Conservation (phyloP, 2,797 vertebrate genomes). For the Rhynchotus rufescens region DNA sequence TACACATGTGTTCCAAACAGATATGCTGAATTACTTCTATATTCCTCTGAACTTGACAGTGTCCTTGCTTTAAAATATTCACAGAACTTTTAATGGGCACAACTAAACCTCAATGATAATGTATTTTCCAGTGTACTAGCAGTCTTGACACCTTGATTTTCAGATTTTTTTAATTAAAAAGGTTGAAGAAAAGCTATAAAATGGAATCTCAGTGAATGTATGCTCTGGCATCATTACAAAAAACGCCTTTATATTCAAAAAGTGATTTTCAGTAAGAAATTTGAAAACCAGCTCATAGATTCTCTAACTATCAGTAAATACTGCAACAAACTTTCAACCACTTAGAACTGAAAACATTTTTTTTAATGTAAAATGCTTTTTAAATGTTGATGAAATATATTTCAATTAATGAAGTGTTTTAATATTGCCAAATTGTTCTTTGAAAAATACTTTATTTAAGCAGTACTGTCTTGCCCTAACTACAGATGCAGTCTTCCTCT, state of each 20-base stretch:
- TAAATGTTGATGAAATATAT: background rate
- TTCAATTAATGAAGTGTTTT: background rate
- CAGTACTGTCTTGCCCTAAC: background rate
- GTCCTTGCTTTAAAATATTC: background rate
- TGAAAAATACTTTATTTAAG: background rate
- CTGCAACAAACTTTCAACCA: background rate
- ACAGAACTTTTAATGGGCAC: background rate
- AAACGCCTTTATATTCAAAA: background rate
- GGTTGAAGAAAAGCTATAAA: background rate
- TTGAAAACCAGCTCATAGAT: background rate
- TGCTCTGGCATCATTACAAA: background rate
- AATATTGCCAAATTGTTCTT: background rate
- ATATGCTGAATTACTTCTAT: slow-evolving; percentile 35
- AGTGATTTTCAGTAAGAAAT: background rate
- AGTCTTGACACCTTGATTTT: background rate
- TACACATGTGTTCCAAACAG: slow-evolving; percentile 15
- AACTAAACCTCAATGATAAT: background rate
- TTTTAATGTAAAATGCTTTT: background rate
- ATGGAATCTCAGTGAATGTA: background rate
- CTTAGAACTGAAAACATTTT: background rate
- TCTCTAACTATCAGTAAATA: background rate
- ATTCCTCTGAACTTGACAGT: background rate
- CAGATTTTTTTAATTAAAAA: background rate
- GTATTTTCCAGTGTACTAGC: slow-evolving; percentile 1
- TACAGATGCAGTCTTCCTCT: background rate